phyloP scores from a whole-genome alignment of 2,888 invertebrate genomes.

The Sicus ferrugineus region DNA sequence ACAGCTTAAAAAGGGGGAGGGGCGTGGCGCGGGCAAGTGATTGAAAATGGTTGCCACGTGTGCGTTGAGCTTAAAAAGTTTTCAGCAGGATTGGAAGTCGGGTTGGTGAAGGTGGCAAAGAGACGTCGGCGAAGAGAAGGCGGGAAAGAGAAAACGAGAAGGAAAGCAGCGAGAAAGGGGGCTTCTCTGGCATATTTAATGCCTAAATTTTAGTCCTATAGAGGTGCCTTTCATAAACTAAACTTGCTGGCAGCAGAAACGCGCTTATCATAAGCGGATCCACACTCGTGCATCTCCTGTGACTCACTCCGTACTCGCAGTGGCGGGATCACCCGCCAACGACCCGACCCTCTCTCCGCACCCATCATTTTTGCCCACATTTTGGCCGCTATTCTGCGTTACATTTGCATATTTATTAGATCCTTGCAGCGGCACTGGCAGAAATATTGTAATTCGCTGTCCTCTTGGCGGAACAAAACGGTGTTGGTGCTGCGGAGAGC shows the following conservation, averaged over 20 bases:
- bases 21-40: constrained; percentile 4
- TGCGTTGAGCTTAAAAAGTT: constrained; percentile 7
- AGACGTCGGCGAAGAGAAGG: too few relatives aligned
- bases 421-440: constrained; percentile 37
- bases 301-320: constrained; percentile 41
- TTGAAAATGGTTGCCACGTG: constrained; percentile 15
- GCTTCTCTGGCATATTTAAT: too few relatives aligned
- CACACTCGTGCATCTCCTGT: too few relatives aligned
- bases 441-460: constrained; percentile 36
- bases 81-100: neutral
- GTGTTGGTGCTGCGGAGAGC: neutral
- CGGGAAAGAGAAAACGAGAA: neutral
- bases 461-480: constrained; percentile 7
- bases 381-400: constrained; percentile 14
- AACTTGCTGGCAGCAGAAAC: constrained; percentile 10
- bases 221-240: neutral
- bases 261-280: constrained; percentile 29
- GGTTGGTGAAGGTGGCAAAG: too few relatives aligned
- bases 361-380: neutral
- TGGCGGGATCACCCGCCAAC: too few relatives aligned
- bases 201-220: too few relatives aligned
- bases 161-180: neutral
- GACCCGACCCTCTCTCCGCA: neutral
- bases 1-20: neutral
- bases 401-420: constrained; percentile 48